Evolutionary conservation across 2,113 vertebrate genomes (phyloP), one percentile per base, ranked within the genome.

Genomic region (Uria lomvia): DNA sequence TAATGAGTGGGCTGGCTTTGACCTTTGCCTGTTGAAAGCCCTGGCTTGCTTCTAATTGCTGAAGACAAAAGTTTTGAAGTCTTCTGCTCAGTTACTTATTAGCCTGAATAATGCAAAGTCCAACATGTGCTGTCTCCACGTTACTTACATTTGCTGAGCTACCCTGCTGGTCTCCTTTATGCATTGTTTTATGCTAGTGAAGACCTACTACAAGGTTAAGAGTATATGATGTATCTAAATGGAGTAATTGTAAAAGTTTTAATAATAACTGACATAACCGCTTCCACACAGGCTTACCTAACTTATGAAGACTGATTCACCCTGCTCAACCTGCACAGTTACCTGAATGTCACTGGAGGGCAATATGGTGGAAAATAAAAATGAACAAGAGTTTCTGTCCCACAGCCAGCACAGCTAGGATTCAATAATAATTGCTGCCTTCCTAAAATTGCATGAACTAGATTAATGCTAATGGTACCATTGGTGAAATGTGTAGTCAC

Each of bases 31-130:
- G 6, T 23, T 79, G 49, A 68, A 88, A 83, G 62, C 56, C 8
- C 3, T 0, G 1, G 82, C 62, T 72, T 50, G 30, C n/a, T 86
- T 76, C 49, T 40, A 38, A 40, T n/a, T 66, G 42, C 36, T 40
- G 23, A 59, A 88, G 63, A 83, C 34, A 53, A 27, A 83, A 58
- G 22, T 67, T 85, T 47, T 4, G 15, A 45, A 24, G 34, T 60
- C 84, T 94, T 92, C 55, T 78, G 27, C 21, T 74, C 21, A 13
- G 85, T 96, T 95, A 93, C 63, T 76, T 66, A 96, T 86, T 93
- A 95, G 26, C 38, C 59, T 49, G 40, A 62, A 15, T 68, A 65
- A 40, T 56, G 20, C 36, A 16, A 92, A 96, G 88, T 92, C 67
- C 82, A 92, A 9, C 3, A 0, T 32, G 14, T 72, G 32, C 66